Evolutionary conservation across 2,888 invertebrate genomes (phyloP), one percentile per base, ranked within the genome.

Genomic region (Noctua comes): DNA sequence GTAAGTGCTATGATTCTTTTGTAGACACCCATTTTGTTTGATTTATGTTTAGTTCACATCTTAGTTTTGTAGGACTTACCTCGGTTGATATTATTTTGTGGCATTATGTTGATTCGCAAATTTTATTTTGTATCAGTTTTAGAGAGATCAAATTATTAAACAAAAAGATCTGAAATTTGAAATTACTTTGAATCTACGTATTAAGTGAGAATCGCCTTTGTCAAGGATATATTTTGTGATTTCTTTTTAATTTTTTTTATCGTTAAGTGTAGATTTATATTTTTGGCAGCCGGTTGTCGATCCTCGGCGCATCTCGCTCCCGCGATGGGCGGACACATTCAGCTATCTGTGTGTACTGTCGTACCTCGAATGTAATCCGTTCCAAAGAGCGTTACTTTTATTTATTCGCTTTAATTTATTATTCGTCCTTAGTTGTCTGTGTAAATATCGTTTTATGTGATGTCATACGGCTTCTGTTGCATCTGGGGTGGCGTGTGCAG

Each of bases 381-480:
- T 95, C 96, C 96, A 96, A 96, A 96, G 96, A 95, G 94, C 95
- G 93, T 86, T 83, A 80, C 48, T 81, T 75, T 93, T 93, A 95
- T 95, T 96, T 95, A 95, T 95, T 95, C 91, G 94, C 94, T 93
- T 94, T 94, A 93, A 93, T 93, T 95, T 95, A 94, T 94, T 91
- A 85, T 93, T 91, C 76, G 89, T 89, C 82, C 80, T 91, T 91
- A 89, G 91, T 91, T 87, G 88, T 80, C 85, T 80, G 85, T 91
- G 91, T 91, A 90, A 86, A 88, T 93, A 88, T 89, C 81, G 88
- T 89, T 89, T 90, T 84, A 83, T 88, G 66, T 62, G 73, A 59
- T 72, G 73, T 88, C 73, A 90, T 88, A 82, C 80, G 84, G 90
- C 88, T 90, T 86, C 90, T 90, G 89, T 89, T 88, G 90, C 89